A percentile compares a stretch with the other conserved stretches of the same genome.
phyloP scores from a whole-genome alignment of 35 echinoderm and acorn worm genomes.

The Acanthaster planci region DNA sequence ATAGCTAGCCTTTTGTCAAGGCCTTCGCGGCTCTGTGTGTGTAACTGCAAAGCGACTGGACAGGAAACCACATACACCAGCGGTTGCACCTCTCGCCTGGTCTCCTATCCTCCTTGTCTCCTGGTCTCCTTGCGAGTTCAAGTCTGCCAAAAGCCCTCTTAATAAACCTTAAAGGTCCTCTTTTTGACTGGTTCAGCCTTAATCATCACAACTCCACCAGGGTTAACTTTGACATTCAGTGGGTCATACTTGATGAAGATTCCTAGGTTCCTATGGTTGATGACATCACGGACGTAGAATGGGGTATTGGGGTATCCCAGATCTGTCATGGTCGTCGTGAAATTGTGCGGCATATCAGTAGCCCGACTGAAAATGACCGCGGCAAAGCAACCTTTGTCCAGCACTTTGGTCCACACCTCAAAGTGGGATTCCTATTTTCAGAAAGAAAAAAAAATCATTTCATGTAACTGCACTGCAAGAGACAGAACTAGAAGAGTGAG shows the following conservation, averaged over 20 bases:
- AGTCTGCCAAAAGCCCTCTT: too few species aligned
- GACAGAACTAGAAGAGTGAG: too few species aligned
- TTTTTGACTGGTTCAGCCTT: conserved; percentile 12
- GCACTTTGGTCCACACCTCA: conserved; percentile 80
- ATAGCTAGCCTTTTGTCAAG: too few species aligned
- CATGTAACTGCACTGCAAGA: too few species aligned
- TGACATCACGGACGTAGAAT: conserved; percentile 67
- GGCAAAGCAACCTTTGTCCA: conserved; percentile 48
- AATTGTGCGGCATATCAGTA: conserved; percentile 41
- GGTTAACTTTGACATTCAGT: conserved; percentile 54
- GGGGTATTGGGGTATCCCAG: conserved; percentile 32
- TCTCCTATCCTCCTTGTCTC: too few species aligned
- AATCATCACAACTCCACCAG: conserved; percentile 74
- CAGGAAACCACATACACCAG: too few species aligned
- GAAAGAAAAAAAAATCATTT: too few species aligned
- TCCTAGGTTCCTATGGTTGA: conserved; percentile 60
- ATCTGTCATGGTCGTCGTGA: conserved; percentile 29
- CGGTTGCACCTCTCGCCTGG: too few species aligned
- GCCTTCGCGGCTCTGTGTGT: too few species aligned
- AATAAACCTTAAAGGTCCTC: too few species aligned
- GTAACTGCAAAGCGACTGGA: too few species aligned
- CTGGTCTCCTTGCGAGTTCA: too few species aligned
- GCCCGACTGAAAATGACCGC: conserved; percentile 61
- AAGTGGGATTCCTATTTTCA: conserved; percentile 20
- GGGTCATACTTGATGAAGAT: conserved; percentile 35